Conservation (phyloP, 1,140 invertebrate genomes). For the Drosophila jambulina region DNA sequence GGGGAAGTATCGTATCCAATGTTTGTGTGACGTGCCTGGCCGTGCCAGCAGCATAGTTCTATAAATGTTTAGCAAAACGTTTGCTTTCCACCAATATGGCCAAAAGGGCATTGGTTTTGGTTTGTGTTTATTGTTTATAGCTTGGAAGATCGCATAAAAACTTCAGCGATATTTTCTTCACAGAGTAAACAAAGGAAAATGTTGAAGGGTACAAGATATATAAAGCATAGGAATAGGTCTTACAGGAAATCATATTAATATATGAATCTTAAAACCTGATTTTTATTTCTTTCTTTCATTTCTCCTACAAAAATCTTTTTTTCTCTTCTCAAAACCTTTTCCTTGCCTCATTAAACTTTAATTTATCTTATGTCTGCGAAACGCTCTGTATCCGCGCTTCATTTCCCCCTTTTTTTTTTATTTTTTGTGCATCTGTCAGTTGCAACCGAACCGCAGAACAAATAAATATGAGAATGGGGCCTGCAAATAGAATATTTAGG, state of each 20-base stretch:
- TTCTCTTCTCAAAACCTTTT: background rate
- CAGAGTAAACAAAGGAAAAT: constrained; percentile 11
- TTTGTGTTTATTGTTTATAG: constrained; percentile 33
- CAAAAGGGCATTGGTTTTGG: constrained; percentile 40
- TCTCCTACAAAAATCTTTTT: no score
- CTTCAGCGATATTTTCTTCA: constrained; percentile 18
- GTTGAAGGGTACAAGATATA: no score
- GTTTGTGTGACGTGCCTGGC: constrained; percentile 17
- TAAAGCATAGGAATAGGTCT: background rate
- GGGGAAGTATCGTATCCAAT: constrained; percentile 3
- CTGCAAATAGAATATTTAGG: constrained; percentile 58
- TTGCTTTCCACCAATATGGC: constrained; percentile 17
- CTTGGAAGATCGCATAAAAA: constrained; percentile 31
- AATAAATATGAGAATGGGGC: constrained; percentile 50
- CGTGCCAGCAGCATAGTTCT: constrained; percentile 58
- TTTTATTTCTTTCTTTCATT: background rate
- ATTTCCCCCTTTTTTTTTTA: constrained; percentile 14
- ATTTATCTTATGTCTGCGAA: constrained; percentile 1
- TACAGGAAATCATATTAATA: background rate
- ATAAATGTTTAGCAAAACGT: constrained; percentile 69
- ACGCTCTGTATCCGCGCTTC: constrained; percentile 1
- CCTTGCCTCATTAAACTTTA: constrained; percentile 2
- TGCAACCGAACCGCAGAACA: constrained; percentile 40
- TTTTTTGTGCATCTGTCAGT: constrained; percentile 40
- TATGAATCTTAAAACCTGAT: background rate